Percentiles rank a stretch among this genome's conserved stretches.
Evolutionary conservation across 2,797 vertebrate genomes (phyloP).

Genomic region (Eptatretus atami): DNA sequence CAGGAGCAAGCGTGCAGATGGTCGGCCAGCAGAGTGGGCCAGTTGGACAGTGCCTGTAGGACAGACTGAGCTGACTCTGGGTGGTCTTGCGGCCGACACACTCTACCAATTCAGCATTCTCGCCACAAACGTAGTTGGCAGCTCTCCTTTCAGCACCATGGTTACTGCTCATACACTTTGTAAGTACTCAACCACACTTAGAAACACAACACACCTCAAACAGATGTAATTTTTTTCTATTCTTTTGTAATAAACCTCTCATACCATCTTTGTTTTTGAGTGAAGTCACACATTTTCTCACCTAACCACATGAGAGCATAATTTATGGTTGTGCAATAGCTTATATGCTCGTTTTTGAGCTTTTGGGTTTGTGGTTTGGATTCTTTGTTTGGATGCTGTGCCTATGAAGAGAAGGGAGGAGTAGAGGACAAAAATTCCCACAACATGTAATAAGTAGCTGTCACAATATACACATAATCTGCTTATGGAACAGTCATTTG

Average conservation of each 20-base stretch:
- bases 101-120: conserved; percentile 73
- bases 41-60: conserved; percentile 40
- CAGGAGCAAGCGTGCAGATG: conserved; percentile 37
- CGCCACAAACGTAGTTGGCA: conserved; percentile 76
- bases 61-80: conserved; percentile 31
- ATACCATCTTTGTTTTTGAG: conserved; percentile 11
- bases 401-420: too few species aligned
- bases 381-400: too few species aligned
- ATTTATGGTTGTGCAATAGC: too few species aligned
- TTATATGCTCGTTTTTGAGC: too few species aligned
- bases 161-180: conserved; percentile 29
- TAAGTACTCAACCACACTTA: conserved; percentile 11
- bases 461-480: too few species aligned
- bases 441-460: too few species aligned
- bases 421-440: too few species aligned
- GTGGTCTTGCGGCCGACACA: conserved; percentile 29
- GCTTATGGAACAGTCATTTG: too few species aligned
- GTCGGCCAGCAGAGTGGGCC: conserved; percentile 57
- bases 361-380: too few species aligned
- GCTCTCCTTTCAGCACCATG: conserved; percentile 73
- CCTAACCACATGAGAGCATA: too few species aligned
- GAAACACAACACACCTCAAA: neutral
- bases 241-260: neutral
- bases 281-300: conserved; percentile 10
- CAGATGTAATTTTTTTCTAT: neutral